Evolutionary conservation across 2,113 vertebrate species (phyloP).

Genomic region (Ondatra zibethicus): DNA sequence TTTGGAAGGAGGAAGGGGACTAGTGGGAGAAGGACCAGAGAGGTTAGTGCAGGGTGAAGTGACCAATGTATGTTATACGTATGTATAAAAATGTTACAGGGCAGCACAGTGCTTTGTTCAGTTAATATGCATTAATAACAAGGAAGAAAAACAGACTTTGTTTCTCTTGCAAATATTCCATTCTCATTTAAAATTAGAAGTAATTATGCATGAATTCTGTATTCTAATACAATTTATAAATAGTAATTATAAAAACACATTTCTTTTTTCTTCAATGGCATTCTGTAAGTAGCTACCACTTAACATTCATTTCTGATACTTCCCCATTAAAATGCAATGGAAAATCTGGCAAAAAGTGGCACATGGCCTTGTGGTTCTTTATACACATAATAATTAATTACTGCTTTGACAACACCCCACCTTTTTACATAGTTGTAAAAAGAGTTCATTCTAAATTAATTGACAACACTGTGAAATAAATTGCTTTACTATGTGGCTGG

Average conservation of each 20-base stretch:
- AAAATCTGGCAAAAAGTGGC: conserved; percentile 1
- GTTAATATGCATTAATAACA: background rate
- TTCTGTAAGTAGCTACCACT: background rate
- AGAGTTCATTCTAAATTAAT: conserved; percentile 56
- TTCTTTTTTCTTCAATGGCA: background rate
- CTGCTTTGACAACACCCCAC: conserved; percentile 27
- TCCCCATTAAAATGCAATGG: conserved; percentile 9
- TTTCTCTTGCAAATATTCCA: conserved; percentile 21
- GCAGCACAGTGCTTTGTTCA: background rate
- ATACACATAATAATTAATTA: conserved; percentile 11
- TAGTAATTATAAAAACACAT: background rate
- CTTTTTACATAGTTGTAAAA: conserved; percentile 14
- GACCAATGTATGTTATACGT: background rate
- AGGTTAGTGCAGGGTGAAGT: background rate
- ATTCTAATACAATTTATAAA: conserved; percentile 11
- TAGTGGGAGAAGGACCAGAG: background rate
- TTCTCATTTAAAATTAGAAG: conserved; percentile 13
- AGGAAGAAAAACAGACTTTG: background rate
- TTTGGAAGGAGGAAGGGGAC: too few species aligned
- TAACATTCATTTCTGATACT: background rate
- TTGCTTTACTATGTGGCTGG: background rate
- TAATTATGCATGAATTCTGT: conserved; percentile 2
- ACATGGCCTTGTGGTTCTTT: background rate
- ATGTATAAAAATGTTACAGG: background rate
- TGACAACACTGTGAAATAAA: conserved; percentile 37